Percentiles rank a stretch among this genome's conserved stretches.
Evolutionary conservation across 2,797 vertebrate species (phyloP).

Genomic region (Orientallactaga sibirica): DNA sequence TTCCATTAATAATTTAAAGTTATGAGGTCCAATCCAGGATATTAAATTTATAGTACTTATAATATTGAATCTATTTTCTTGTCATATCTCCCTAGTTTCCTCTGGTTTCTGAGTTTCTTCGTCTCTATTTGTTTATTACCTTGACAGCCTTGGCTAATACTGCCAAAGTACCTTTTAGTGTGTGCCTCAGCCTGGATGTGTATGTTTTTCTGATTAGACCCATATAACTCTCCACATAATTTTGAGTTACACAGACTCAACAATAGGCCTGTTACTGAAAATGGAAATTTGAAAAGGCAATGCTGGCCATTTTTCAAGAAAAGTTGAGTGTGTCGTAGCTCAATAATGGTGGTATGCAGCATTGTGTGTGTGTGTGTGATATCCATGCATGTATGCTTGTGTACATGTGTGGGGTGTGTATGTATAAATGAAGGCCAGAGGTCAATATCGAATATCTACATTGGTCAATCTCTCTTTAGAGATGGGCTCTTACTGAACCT

Average conservation of each 20-base stretch:
- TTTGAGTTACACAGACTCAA: not conserved
- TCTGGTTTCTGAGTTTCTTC: not conserved
- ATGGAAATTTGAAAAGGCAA: conserved; percentile 46
- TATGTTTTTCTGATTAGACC: conserved; percentile 4
- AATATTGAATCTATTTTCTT: not conserved
- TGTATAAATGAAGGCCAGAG: no score
- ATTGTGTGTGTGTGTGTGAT: no score
- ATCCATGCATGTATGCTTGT: no score
- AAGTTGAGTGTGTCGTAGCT: not conserved
- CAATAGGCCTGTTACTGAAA: not conserved
- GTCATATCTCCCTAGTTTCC: not conserved
- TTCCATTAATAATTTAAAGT: not conserved
- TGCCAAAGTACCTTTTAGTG: not conserved
- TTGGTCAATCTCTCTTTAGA: no score
- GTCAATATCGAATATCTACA: no score
- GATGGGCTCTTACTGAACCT: no score
- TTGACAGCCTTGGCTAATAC: not conserved
- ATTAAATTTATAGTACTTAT: not conserved
- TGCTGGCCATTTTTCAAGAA: not conserved
- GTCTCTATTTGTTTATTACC: not conserved
- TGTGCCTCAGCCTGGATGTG: not conserved
- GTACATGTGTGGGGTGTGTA: no score
- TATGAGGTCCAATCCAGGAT: not conserved
- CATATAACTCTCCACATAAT: not conserved
- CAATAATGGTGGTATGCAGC: not conserved